These are phyloP conservation scores for Crenuchus spilurus DNA, from an alignment of 2,797 vertebrate genomes.

Conservation along the genomic window DNA sequence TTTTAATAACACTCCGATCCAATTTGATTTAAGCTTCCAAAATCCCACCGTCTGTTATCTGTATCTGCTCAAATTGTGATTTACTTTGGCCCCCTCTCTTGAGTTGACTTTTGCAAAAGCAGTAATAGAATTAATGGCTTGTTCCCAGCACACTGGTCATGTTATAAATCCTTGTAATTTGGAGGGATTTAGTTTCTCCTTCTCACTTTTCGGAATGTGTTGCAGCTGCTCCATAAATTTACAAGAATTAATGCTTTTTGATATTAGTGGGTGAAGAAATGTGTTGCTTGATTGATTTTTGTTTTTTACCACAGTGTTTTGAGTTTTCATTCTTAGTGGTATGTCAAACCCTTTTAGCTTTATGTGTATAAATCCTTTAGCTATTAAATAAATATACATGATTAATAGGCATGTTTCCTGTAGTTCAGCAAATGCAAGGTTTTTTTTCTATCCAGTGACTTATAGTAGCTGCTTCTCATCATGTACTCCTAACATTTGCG, in stretches of 20 bases:
- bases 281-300: neutral
- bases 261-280: slow-evolving; percentile 11
- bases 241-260: slow-evolving; percentile 55
- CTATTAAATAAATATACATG: neutral
- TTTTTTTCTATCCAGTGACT: neutral
- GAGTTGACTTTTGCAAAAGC: slow-evolving; percentile 54
- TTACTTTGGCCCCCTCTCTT: neutral
- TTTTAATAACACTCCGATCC: neutral
- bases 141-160: slow-evolving; percentile 45
- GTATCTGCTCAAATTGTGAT: neutral
- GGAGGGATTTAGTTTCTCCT: slow-evolving; percentile 57
- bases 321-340: neutral
- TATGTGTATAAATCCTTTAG: too few species aligned
- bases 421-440: neutral
- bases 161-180: slow-evolving; percentile 48
- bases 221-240: slow-evolving; percentile 42
- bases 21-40: neutral
- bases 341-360: too few species aligned
- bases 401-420: neutral
- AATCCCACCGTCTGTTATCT: neutral
- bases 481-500: too few species aligned
- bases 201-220: slow-evolving; percentile 17
- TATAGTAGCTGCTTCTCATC: neutral
- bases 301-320: neutral
- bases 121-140: slow-evolving; percentile 23